phyloP scores from a whole-genome alignment of 2,797 vertebrate species.

The Chaunax sp. region DNA sequence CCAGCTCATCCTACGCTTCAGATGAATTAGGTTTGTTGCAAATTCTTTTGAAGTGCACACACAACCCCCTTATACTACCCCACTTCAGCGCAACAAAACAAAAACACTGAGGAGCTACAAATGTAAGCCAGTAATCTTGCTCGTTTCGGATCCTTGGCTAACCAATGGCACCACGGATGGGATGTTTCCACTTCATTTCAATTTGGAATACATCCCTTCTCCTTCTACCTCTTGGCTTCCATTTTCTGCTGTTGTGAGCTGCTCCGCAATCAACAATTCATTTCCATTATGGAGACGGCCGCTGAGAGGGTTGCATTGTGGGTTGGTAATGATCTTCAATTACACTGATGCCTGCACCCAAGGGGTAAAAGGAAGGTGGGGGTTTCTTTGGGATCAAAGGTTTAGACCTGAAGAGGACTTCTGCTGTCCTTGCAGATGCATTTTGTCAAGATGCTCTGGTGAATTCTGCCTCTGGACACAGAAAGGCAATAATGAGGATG shows the following conservation, averaged over 20 bases:
- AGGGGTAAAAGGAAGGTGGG: conserved; percentile 76
- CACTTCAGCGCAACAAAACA: conserved; percentile 88
- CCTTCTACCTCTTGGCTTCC: conserved; percentile 80
- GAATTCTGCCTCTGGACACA: conserved; percentile 78
- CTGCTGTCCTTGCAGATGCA: conserved; percentile 78
- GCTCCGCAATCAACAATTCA: conserved; percentile 78
- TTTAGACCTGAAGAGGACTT: conserved; percentile 82
- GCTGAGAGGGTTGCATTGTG: conserved; percentile 85
- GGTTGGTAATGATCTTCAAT: conserved; percentile 87
- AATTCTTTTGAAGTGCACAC: conserved; percentile 89
- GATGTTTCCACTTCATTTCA: conserved; percentile 86
- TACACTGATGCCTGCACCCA: conserved; percentile 82
- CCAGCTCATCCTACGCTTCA: conserved; percentile 90
- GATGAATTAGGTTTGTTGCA: conserved; percentile 91
- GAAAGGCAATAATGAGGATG: conserved; percentile 77
- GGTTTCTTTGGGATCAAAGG: conserved; percentile 86
- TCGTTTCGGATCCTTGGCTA: conserved; percentile 80
- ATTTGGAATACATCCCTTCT: conserved; percentile 80
- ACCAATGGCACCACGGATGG: conserved; percentile 80
- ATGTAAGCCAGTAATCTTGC: conserved; percentile 85
- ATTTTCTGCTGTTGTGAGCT: conserved; percentile 76
- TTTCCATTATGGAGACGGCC: conserved; percentile 84
- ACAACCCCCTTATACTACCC: conserved; percentile 76
- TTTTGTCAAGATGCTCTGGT: conserved; percentile 76
- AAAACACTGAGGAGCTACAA: conserved; percentile 80